Base-by-base conservation (phyloP, 2,113 vertebrate species). In the Bubo scandiacus region DNA sequence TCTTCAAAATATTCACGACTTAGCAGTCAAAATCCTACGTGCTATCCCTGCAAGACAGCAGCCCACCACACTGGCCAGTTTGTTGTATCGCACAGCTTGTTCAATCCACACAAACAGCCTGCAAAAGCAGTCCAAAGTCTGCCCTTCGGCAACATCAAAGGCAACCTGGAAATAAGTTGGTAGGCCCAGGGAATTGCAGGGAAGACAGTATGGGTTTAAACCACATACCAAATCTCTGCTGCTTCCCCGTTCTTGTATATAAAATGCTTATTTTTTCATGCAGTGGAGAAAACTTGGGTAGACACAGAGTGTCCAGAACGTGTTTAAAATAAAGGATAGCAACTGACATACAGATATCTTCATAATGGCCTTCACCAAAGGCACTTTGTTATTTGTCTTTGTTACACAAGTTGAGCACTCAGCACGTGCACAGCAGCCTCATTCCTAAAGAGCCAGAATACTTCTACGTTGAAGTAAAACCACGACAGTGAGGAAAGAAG, bases 371-470 rank as follows among this genome's bases (percentile, higher is more conserved):
- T 81, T 52, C 32, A 72, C 49, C 49, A 54, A 83, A 92, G 40
- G 34, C 23, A 51, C 32, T 75, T 62, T 0, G 1, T 54, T 78
- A 19, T 62, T 81, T 49, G 74, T 1, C 6, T 29, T 43, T 43
- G 42, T 87, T 65, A 45, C 5, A n/a, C 34, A 42, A 42, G 43
- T 7, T 2, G 0, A 18, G 9, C 29, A 30, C 40, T 86, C 43
- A 36, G n/a, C 38, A n/a, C 36, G 36, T 0, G 2, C 47, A 51
- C 42, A 54, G 43, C 47, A 70, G 1, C 43, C 74, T n/a, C 8
- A 3, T 14, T 62, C 9, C 59, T n/a, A 5, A 51, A 78, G 14
- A 91, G 11, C 19, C 72, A 81, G 42, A 0, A 1, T 16, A 22
- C 14, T 83, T 73, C 43, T 47, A 16, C 11, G 20, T 42, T 3